Conservation (phyloP, 1,140 invertebrate genomes). For the Eupeodes corollae region DNA sequence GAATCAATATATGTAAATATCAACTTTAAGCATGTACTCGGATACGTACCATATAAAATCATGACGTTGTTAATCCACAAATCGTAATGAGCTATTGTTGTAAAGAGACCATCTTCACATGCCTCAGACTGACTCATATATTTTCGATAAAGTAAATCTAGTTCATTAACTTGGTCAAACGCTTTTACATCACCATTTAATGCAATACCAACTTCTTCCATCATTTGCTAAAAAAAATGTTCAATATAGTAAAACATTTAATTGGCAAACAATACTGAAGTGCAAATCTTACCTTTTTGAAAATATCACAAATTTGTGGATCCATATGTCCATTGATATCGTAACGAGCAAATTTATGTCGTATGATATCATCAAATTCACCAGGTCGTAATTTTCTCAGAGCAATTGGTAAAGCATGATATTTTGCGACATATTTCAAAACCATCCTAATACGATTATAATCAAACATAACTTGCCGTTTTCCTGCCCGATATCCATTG, state of each 20-base stretch:
- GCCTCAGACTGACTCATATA: conserved; percentile 12
- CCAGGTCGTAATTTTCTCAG: conserved; percentile 41
- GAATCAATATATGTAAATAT: no score
- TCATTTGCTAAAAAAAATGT: neutral
- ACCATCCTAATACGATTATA: conserved; percentile 39
- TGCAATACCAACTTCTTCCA: conserved; percentile 2
- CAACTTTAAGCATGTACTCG: no score
- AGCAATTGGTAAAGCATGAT: conserved; percentile 47
- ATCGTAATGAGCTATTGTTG: conserved; percentile 45
- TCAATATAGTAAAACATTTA: no score
- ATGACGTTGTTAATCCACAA: conserved; percentile 54
- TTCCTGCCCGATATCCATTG: conserved; percentile 39
- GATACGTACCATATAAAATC: conserved; percentile 35
- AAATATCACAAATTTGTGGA: conserved; percentile 4
- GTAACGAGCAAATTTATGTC: conserved; percentile 30
- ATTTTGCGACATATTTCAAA: conserved; percentile 41
- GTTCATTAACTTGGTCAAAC: conserved; percentile 13
- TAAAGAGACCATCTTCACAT: conserved; percentile 32
- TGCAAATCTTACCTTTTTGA: no score
- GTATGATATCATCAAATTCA: conserved; percentile 38
- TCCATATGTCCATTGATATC: conserved; percentile 20
- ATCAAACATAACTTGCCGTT: conserved; percentile 41
- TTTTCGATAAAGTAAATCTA: conserved; percentile 8
- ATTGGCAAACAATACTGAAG: conserved; percentile 10
- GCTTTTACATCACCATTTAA: conserved; percentile 12